These are phyloP conservation scores for Lonchura striata DNA, from an alignment of 2,113 vertebrate genomes.

Conservation along the genomic window DNA sequence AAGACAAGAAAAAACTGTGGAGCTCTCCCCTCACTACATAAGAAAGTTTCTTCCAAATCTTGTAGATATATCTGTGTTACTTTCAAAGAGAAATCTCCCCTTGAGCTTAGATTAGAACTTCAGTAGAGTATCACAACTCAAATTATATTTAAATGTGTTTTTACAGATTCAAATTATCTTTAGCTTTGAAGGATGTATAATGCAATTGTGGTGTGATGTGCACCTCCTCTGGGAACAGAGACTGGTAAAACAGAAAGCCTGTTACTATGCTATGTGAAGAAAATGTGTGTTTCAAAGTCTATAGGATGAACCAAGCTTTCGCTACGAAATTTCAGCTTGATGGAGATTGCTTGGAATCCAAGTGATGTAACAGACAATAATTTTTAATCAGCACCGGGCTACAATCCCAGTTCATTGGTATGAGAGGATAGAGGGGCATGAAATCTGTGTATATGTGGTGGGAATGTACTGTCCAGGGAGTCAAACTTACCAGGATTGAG, in stretches of 20 bases:
- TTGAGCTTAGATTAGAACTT: conserved; percentile 4
- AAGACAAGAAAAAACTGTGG: not conserved
- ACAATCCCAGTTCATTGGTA: not conserved
- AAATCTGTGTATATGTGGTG: not conserved
- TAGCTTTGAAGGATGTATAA: not conserved
- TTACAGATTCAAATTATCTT: not conserved
- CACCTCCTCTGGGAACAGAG: not conserved
- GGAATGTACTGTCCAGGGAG: not conserved
- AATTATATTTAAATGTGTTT: not conserved
- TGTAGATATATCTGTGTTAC: not conserved
- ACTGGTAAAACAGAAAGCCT: not conserved
- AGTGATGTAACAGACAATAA: not conserved
- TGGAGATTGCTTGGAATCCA: conserved; percentile 19
- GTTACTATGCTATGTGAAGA: not conserved
- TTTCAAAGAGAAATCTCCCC: conserved; percentile 26
- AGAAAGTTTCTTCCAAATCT: conserved; percentile 16
- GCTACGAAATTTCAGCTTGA: not conserved
- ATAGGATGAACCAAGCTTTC: not conserved
- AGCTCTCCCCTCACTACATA: not conserved
- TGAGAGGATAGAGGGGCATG: not conserved
- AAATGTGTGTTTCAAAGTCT: not conserved
- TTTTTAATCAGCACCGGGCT: not conserved
- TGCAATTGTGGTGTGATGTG: not conserved
- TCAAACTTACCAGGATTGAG: conserved; percentile 89
- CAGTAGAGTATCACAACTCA: not conserved